Evolutionary conservation across 2,888 invertebrate species (phyloP), one percentile per base, ranked within the genome.

Genomic region (Spodoptera exigua): DNA sequence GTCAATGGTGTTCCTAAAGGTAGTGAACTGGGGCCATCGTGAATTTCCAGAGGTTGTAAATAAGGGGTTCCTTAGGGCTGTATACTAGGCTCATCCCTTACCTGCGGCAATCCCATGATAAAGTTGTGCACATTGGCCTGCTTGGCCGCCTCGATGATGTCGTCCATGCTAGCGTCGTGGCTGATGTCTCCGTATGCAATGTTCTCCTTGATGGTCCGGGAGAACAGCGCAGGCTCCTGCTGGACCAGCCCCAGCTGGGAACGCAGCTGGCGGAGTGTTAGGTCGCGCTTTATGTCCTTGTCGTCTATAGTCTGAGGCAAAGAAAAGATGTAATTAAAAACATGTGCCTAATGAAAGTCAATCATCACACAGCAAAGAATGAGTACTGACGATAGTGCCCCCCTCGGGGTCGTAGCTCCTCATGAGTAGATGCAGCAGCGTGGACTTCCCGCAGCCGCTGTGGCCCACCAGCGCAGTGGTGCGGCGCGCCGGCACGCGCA

Each of bases 161-260:
- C 97, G 4, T 95, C 95, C 92, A 96, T 95, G 13, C 95, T 79
- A 32, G 96, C 95, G 4, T 85, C 82, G 0, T 96, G 91, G 27
- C 89, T 87, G 82, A 96, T 96, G 85, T 97, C 97, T 0, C 98
- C 98, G 86, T 98, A 98, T 0, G 97, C 96, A 81, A 98, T 98
- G 88, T 98, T 98, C 78, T 98, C 97, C 0, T 95, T 95, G 49
- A 98, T 96, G 53, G 96, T 96, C 58, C 96, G 95, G 81, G 97
- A 96, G 91, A 98, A 98, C 32, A 98, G 95, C 3, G 96, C 96
- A 0, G 98, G 98, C 82, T 98, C 98, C 88, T 98, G 98, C 12
- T 97, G 96, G 9, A 98, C 96, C 18, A 98, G 95, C 0, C 97
- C 98, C 53, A 98, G 92, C 83, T 97, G 96, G 11, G 95, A 91